phyloP scores from a whole-genome alignment of 2,797 vertebrate species.

The Intellagama lesueurii region DNA sequence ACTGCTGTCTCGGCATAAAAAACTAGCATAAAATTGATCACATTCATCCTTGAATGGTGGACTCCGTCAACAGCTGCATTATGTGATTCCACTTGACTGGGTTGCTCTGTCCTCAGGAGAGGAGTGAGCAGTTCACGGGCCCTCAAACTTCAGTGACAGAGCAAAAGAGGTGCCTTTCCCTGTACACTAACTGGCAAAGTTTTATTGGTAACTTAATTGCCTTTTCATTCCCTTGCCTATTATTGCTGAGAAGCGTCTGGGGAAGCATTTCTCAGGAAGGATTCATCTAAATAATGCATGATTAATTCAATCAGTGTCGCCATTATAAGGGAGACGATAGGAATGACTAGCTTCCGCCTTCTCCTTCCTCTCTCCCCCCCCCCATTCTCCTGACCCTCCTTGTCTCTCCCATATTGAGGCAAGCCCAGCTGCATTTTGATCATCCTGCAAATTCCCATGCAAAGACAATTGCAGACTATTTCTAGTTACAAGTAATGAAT shows the following conservation, averaged over 20 bases:
- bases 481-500: constrained; percentile 2
- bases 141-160: not conserved
- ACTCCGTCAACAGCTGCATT: too few species aligned
- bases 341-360: not conserved
- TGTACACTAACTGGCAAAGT: constrained; percentile 6
- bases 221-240: constrained; percentile 51
- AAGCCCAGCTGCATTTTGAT: not conserved
- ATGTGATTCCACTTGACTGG: not conserved
- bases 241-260: constrained; percentile 36
- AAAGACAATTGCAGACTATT: not conserved
- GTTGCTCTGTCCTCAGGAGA: not conserved
- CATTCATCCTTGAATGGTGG: not conserved
- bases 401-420: not conserved
- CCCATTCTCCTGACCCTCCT: not conserved
- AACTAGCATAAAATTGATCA: not conserved
- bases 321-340: not conserved
- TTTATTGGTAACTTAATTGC: constrained; percentile 46
- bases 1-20: not conserved
- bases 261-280: constrained; percentile 46
- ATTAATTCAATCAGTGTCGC: constrained; percentile 30
- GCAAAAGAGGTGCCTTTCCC: not conserved
- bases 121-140: not conserved
- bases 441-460: constrained; percentile 13
- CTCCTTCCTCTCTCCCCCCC: not conserved
- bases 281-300: constrained; percentile 38